A percentile compares a stretch with the other conserved stretches of the same genome.
These are phyloP conservation scores for Ophraella communa DNA, from an alignment of 2,888 invertebrate genomes.

Conservation along the genomic window DNA sequence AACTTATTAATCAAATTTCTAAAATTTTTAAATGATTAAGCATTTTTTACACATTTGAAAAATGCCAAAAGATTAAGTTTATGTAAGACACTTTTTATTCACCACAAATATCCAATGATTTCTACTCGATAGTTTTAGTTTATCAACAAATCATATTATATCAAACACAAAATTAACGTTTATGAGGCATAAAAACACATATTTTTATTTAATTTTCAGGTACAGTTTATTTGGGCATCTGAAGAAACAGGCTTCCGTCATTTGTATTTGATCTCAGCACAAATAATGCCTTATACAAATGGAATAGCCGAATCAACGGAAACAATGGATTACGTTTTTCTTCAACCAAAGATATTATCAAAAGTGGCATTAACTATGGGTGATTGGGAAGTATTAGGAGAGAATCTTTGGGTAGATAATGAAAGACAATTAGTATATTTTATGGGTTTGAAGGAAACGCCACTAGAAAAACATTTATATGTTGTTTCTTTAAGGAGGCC, in stretches of 20 bases:
- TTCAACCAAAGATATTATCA: slow-evolving; percentile 70
- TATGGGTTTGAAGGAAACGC: slow-evolving; percentile 87
- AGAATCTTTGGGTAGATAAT: slow-evolving; percentile 88
- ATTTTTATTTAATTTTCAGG: slow-evolving; percentile 36
- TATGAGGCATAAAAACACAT: not conserved
- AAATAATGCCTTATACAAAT: slow-evolving; percentile 62
- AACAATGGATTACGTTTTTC: slow-evolving; percentile 61
- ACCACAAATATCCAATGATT: too few species aligned
- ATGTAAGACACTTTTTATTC: too few species aligned
- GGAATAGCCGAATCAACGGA: slow-evolving; percentile 64
- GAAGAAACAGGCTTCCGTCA: slow-evolving; percentile 92
- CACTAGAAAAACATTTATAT: slow-evolving; percentile 91
- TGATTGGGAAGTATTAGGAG: slow-evolving; percentile 91
- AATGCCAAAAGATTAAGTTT: too few species aligned
- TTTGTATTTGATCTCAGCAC: slow-evolving; percentile 79
- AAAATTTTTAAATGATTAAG: too few species aligned
- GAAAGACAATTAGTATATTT: slow-evolving; percentile 84
- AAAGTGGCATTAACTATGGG: slow-evolving; percentile 83
- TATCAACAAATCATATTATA: too few species aligned
- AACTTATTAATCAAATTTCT: too few species aligned
- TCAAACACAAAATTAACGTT: too few species aligned
- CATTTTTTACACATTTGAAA: too few species aligned
- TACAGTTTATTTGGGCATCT: slow-evolving; percentile 87
- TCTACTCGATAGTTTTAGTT: too few species aligned
- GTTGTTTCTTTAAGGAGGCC: slow-evolving; percentile 78